Base-by-base conservation (phyloP, 2,888 invertebrate species). In the Atrina japonica region DNA sequence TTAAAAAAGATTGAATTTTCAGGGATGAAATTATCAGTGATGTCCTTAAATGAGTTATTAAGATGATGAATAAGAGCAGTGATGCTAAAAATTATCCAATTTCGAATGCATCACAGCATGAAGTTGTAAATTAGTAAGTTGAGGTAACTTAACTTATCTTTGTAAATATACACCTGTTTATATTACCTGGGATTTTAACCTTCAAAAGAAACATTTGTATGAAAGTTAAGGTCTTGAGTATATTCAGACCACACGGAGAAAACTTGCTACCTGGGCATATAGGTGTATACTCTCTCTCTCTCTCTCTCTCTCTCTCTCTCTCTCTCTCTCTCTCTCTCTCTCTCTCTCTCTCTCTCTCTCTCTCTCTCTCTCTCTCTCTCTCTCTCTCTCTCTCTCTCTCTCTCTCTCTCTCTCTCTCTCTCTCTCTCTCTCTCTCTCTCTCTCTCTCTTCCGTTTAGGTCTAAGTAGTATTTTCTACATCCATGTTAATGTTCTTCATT, bases 1-100 rank as follows among this genome's bases (percentile, higher is more conserved):
- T 61, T 61, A 61, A 21, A 49, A 18, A n/a, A 49, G 21, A 49
- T 61, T 49, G 40, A 49, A 35, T 49, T 49, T 61, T 49, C 43
- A 14, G 59, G 27, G 41, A 41, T 25, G 52, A 25, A 52, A 23
- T 52, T 23, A 14, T 25, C 25, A 27, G 23, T 11, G 21, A 14
- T 21, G 52, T 5, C 7, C 14, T 18, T 52, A 52, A 52, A 23
- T 52, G 52, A 23, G 21, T 23, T 25, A 18, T 23, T 52, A 18
- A 52, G 25, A 23, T 25, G 52, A 11, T 23, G 9, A 52, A 52
- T 52, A 27, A 23, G 52, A 52, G 18, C 27, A 52, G 16, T 25
- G 52, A 16, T 23, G 21, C 52, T 25, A 9, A 52, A 52, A 52
- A 52, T 52, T 5, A 23, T 52, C 27, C 11, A 27, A n/a, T 52